Evolutionary conservation across 2,797 vertebrate species (phyloP), one percentile per base, ranked within the genome.

Genomic region (Mergus octosetaceus): DNA sequence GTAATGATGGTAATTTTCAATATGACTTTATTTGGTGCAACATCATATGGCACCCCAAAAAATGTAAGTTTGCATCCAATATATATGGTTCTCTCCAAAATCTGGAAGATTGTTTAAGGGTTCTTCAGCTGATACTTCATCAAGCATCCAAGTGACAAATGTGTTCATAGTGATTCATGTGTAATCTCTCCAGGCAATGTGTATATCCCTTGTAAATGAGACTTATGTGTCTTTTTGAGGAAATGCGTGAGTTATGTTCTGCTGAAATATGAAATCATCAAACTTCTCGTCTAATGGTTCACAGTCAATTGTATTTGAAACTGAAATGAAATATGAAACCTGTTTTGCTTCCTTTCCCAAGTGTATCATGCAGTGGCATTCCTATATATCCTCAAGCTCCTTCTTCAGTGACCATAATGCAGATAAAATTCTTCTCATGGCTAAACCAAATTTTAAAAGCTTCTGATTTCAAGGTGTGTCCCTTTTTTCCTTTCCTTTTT

Each of bases 241-340:
- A 93, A 93, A 65, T 32, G 5, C 28, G n/a, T 78, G 49, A 85
- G 38, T 88, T 81, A 70, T 53, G 32, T 78, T 91, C 45, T 69
- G 8, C 45, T 88, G 73, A 90, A 90, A 75, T 64, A 78, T 12
- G 22, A 72, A 87, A 88, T 75, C 41, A 65, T 78, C 45, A 72
- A 94, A 43, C 24, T 83, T 85, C 61, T 71, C 6, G 0, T 85
- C 49, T 83, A 13, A 36, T 90, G 27, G 18, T 84, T 93, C 60
- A 43, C 86, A 93, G 74, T 84, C 32, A 87, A 43, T 93, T 78
- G 81, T 78, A 36, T 93, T 72, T 76, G 61, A 72, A 85, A 76
- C 18, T 19, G n/a, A 54, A 91, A 70, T 1, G 1, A 80, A 89
- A 58, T 51, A 77, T 10, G 32, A 77, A 49, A 61, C 12, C 5